Evolutionary conservation across 1,140 invertebrate species (phyloP), one percentile per base, ranked within the genome.

Genomic region (Bombus ignitus): DNA sequence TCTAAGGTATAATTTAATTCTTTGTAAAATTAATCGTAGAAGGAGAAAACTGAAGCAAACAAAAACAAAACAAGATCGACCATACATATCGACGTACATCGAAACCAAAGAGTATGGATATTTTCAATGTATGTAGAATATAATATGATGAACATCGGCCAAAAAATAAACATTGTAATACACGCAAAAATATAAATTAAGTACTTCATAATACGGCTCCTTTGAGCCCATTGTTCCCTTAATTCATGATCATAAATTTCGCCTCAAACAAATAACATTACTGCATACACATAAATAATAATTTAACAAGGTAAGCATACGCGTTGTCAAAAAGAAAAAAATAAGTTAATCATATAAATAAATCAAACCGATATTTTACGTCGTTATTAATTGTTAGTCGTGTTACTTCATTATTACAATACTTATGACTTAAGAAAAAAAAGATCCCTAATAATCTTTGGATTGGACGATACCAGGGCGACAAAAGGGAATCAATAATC

Each of bases 221-320:
- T 81, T 66, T 44, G 28, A 37, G 47, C 35, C 47, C 42, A 71
- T 44, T 57, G 9, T 18, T 39, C 70, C 1, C 2, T 25, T 53
- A 15, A 1, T 62, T 22, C 37, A 32, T 53, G 22, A 85, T 28
- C 15, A 35, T 72, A 53, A 44, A 8, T 82, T 82, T 71, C 18
- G 53, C 4, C 72, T 53, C 6, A 35, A 85, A 10, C 28, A 72
- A 57, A 39, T n/a, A 74, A 65, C 44, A 32, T 57, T 5, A 62
- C 22, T 42, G 32, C 13, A n/a, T 75, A 89, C 15, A 13, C 92
- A 94, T 91, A 94, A 62, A 62, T 62, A 94, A 94, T 94, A 94
- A 94, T 93, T 84, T 94, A 95, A 94, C 92, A 94, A 89, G 79
- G 78, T 84, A 84, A 81, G 86, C 65, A 44, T 59, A 84, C 65